These are phyloP conservation scores for Aporophyla nigra DNA, from an alignment of 2,888 invertebrate species.

Conservation along the genomic window DNA sequence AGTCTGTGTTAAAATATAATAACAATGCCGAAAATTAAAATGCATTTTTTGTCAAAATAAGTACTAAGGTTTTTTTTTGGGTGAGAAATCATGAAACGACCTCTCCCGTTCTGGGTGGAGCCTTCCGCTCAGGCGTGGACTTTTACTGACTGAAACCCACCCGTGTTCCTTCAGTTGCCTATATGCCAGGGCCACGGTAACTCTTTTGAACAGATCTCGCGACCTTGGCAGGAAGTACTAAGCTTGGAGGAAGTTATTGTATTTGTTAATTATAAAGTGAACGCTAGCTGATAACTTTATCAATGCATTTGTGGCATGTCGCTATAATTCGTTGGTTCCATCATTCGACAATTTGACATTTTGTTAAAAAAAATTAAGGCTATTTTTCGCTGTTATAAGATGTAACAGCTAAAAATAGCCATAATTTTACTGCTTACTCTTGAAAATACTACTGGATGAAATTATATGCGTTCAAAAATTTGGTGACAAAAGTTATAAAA, in stretches of 20 bases:
- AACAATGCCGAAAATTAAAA: neutral
- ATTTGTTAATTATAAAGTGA: conserved; percentile 2
- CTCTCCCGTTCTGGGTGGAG: too few species aligned
- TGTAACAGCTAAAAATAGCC: too few species aligned
- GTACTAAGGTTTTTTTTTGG: neutral
- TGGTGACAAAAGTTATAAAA: too few species aligned
- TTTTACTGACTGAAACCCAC: too few species aligned
- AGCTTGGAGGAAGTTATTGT: neutral
- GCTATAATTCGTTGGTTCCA: too few species aligned
- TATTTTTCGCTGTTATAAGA: neutral
- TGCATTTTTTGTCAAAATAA: conserved; percentile 27
- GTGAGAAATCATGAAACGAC: too few species aligned
- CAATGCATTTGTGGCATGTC: conserved; percentile 3
- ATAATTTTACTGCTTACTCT: too few species aligned
- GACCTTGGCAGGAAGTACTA: neutral
- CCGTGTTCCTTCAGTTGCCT: too few species aligned
- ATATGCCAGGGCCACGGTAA: too few species aligned
- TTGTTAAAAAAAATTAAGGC: neutral
- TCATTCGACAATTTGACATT: neutral
- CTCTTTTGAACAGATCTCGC: too few species aligned
- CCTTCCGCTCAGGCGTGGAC: too few species aligned
- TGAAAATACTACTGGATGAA: neutral
- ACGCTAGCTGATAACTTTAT: neutral
- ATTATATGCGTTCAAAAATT: neutral
- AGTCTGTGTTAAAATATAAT: conserved; percentile 22